These are phyloP conservation scores for Philaethria dido DNA, from an alignment of 2,888 invertebrate genomes.

Conservation along the genomic window DNA sequence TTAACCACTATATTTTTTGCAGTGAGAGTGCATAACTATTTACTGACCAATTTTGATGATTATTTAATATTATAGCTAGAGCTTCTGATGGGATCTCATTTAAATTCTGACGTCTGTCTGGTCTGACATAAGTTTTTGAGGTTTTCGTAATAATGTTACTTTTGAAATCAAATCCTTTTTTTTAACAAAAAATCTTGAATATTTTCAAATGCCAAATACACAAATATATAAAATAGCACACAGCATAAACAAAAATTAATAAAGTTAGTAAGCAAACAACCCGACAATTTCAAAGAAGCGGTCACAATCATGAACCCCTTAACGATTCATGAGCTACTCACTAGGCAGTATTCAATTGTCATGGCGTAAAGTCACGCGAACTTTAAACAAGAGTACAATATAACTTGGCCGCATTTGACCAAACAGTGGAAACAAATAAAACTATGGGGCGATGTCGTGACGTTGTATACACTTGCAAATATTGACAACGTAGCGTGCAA, in stretches of 20 bases:
- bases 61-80: no score
- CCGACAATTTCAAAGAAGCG: conserved; percentile 34
- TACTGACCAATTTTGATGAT: no score
- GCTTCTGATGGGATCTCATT: no score
- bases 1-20: no score
- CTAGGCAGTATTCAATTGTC: conserved; percentile 60
- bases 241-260: background rate
- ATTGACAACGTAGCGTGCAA: conserved; percentile 68
- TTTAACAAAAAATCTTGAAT: no score
- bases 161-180: no score
- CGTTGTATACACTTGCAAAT: conserved; percentile 66
- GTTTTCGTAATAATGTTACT: no score
- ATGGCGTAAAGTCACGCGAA: conserved; percentile 71
- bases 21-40: no score
- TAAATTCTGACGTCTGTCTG: no score
- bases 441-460: conserved; percentile 62
- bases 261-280: conserved; percentile 17
- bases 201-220: background rate
- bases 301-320: conserved; percentile 47
- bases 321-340: conserved; percentile 49
- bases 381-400: conserved; percentile 54
- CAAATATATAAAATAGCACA: no score
- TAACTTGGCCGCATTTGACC: conserved; percentile 51
- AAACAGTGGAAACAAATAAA: conserved; percentile 78
- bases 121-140: no score